Percentiles rank a stretch among this genome's conserved stretches.
Evolutionary conservation across 2,888 invertebrate genomes (phyloP).

Genomic region (Sminthurinus aureus): DNA sequence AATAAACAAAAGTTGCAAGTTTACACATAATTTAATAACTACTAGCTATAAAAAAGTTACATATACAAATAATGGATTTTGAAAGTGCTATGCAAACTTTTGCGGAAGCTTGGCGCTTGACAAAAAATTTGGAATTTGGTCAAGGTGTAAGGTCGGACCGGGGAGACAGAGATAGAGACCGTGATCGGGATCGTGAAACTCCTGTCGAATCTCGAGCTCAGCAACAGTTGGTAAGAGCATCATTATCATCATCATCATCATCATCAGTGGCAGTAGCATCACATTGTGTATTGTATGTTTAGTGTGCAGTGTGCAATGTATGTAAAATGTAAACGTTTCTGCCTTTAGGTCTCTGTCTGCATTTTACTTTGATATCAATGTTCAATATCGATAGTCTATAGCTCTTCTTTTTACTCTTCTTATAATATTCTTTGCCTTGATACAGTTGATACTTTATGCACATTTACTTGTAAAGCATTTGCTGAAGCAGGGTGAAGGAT

Average conservation of each 20-base stretch:
- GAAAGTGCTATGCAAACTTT: constrained; percentile 99
- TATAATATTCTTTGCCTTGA: too few species aligned
- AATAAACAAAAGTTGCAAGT: background rate
- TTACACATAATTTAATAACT: background rate
- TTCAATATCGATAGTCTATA: too few species aligned
- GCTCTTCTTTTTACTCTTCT: too few species aligned
- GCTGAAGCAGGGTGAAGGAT: too few species aligned
- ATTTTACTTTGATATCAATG: too few species aligned
- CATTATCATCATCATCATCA: background rate
- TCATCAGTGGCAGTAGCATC: too few species aligned
- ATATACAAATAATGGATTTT: constrained; percentile 79
- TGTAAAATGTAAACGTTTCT: too few species aligned
- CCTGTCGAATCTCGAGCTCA: constrained; percentile 33
- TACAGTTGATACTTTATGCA: too few species aligned
- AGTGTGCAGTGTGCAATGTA: too few species aligned
- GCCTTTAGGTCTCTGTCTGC: too few species aligned
- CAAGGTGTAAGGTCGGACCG: background rate
- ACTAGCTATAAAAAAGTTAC: background rate
- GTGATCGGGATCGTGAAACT: background rate
- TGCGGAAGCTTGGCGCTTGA: constrained; percentile 94
- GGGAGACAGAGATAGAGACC: background rate
- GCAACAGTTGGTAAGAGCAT: constrained; percentile 44
- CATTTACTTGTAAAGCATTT: too few species aligned
- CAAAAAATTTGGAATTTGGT: constrained; percentile 39
- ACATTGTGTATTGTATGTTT: too few species aligned